A percentile compares a stretch with the other conserved stretches of the same genome.
Conservation (phyloP, 2,888 invertebrate genomes). For the Drosophila limbata region DNA sequence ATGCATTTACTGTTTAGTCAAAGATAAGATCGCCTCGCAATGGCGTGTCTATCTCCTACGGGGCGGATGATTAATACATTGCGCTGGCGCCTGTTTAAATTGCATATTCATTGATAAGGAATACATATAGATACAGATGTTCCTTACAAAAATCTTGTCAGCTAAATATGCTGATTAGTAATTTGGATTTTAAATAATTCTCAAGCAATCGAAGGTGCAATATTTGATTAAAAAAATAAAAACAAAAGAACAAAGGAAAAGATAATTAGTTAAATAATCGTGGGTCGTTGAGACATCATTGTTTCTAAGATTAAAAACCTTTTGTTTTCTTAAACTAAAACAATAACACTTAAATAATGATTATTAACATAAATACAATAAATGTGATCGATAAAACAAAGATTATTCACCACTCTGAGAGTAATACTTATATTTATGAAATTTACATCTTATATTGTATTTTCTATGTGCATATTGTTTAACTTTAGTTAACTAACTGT, state of each 20-base stretch:
- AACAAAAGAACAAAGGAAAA: no score
- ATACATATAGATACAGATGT: not conserved
- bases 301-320: no score
- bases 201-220: no score
- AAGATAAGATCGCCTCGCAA: constrained; percentile 25
- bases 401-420: no score
- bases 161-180: not conserved
- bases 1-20: constrained; percentile 18
- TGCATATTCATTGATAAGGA: constrained; percentile 27
- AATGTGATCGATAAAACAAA: no score
- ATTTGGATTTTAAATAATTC: not conserved
- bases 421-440: not conserved
- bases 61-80: constrained; percentile 43
- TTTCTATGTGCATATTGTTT: not conserved
- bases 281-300: no score
- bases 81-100: constrained; percentile 60
- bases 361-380: no score
- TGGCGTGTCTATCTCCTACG: constrained; percentile 16
- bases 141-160: not conserved
- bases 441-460: not conserved
- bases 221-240: no score
- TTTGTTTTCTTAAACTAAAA: no score
- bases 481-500: not conserved
- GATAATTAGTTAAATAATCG: no score
- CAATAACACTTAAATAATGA: no score